Conservation (phyloP, 2,797 vertebrate genomes). For the Synaphobranchus kaupii region DNA sequence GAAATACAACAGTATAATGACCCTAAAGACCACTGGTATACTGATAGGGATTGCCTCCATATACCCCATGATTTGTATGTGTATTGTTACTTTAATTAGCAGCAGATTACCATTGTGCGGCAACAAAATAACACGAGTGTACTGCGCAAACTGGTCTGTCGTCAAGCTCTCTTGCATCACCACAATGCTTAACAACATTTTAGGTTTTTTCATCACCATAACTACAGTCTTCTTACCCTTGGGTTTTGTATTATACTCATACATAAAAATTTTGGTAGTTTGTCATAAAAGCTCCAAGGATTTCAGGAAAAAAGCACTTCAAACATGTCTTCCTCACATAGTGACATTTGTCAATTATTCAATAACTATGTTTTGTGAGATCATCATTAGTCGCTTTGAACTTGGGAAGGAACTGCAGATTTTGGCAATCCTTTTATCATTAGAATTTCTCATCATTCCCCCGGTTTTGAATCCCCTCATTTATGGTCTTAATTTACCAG, state of each 20-base stretch:
- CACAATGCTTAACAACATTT: neutral
- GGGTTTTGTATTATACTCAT: constrained; percentile 56
- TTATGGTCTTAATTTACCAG: constrained; percentile 35
- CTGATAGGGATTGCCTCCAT: neutral
- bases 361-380: constrained; percentile 58
- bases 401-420: neutral
- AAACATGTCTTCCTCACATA: constrained; percentile 67
- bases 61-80: neutral
- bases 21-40: constrained; percentile 18
- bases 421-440: constrained; percentile 26
- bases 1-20: constrained; percentile 54
- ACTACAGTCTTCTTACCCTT: constrained; percentile 30
- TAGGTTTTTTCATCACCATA: neutral
- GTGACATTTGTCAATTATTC: constrained; percentile 59
- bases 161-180: neutral
- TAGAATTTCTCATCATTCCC: constrained; percentile 41
- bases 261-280: constrained; percentile 48
- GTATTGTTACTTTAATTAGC: neutral
- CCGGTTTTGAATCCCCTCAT: constrained; percentile 44
- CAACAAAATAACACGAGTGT: neutral
- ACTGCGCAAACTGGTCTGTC: constrained; percentile 5
- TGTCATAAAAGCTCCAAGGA: constrained; percentile 56
- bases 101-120: neutral
- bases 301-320: constrained; percentile 54
- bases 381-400: constrained; percentile 55